Conservation (phyloP, 2,113 vertebrate genomes). For the Octodon degus region DNA sequence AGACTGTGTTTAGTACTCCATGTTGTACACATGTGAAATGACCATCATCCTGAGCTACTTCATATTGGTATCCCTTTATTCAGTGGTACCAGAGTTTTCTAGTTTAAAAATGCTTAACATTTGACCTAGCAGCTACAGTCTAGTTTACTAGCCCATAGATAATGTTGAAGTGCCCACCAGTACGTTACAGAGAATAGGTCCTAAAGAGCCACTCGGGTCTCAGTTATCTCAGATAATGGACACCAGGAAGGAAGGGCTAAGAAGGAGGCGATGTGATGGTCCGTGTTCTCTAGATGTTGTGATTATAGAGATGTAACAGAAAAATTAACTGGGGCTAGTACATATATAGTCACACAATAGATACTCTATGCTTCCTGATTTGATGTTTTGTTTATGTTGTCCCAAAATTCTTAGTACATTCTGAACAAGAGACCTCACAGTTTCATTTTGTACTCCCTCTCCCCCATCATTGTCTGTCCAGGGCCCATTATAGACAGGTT, state of each 20-base stretch:
- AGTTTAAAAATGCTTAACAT: neutral
- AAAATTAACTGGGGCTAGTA: slow-evolving; percentile 36
- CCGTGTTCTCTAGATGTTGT: slow-evolving; percentile 7
- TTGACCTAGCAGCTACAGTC: neutral
- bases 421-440: neutral
- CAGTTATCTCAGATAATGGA: slow-evolving; percentile 34
- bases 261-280: neutral
- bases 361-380: neutral
- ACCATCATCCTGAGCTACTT: neutral
- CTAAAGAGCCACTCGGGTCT: neutral
- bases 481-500: neutral
- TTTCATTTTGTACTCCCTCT: slow-evolving; percentile 5
- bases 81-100: neutral
- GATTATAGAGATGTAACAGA: slow-evolving; percentile 46
- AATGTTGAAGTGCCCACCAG: neutral
- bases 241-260: neutral
- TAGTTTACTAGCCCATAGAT: neutral
- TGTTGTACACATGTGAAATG: neutral
- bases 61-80: neutral
- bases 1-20: neutral
- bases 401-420: slow-evolving; percentile 50
- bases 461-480: slow-evolving; percentile 39
- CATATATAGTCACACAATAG: neutral
- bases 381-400: slow-evolving; percentile 28
- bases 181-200: neutral